Percentiles rank a stretch among this genome's conserved stretches.
Evolutionary conservation across 30 jellyfish, hydroid and myxozoan species (phyloP).

Genomic region (Sanderia malayensis): DNA sequence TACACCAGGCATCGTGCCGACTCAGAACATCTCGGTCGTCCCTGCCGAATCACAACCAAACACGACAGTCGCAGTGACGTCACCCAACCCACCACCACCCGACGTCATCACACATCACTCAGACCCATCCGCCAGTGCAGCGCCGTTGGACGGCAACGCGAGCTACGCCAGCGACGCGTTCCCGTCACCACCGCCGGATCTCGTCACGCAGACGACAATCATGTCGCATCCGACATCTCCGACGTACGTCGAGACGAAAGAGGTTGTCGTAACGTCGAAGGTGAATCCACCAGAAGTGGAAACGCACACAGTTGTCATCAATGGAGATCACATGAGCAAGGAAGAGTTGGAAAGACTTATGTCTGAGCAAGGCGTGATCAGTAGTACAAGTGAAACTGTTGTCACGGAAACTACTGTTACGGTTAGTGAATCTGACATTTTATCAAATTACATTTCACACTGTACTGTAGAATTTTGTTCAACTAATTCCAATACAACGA

Average conservation of each 20-base stretch:
- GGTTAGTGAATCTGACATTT: no score
- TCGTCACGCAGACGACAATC: slow-evolving; percentile 33
- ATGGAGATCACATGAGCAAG: slow-evolving; percentile 20
- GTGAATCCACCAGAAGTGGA: slow-evolving; percentile 50
- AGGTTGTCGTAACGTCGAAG: slow-evolving; percentile 17
- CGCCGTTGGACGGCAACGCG: slow-evolving; percentile 20
- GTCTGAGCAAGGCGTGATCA: slow-evolving; percentile 22
- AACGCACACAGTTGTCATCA: slow-evolving; percentile 36
- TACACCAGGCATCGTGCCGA: slow-evolving; percentile 30
- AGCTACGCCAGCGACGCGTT: slow-evolving; percentile 14
- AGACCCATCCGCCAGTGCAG: not conserved
- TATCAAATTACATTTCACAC: no score
- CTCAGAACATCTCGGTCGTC: slow-evolving; percentile 39
- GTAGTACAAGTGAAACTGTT: slow-evolving; percentile 59
- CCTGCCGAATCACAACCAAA: slow-evolving; percentile 29
- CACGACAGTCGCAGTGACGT: no score
- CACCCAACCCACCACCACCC: slow-evolving; percentile 62
- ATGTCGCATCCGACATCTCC: slow-evolving; percentile 17
- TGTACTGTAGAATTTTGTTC: no score
- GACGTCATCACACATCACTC: slow-evolving; percentile 58
- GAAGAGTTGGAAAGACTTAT: slow-evolving; percentile 49
- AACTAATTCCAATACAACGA: no score
- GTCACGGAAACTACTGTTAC: slow-evolving; percentile 32
- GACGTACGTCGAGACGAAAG: slow-evolving; percentile 26
- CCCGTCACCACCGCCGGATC: slow-evolving; percentile 65